Percentiles rank a stretch among this genome's conserved stretches.
These are phyloP conservation scores for Drosophila nasuta DNA, from an alignment of 1,140 invertebrate genomes.

Conservation along the genomic window DNA sequence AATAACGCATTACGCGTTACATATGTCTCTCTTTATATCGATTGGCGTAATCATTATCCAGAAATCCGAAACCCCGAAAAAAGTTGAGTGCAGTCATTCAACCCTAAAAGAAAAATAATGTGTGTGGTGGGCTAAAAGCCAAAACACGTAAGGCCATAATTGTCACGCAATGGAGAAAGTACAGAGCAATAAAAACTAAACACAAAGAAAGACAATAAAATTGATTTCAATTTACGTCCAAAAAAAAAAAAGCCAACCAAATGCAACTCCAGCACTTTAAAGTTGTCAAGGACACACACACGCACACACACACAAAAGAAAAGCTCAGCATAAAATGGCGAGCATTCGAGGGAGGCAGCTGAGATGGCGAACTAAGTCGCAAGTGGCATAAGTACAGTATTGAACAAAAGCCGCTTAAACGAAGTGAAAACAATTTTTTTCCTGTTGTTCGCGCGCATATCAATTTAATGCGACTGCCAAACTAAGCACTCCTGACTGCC, in stretches of 20 bases:
- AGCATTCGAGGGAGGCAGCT: not conserved
- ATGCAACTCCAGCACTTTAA: constrained; percentile 49
- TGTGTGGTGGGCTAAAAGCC: constrained; percentile 48
- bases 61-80: not conserved
- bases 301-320: not conserved
- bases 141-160: constrained; percentile 58
- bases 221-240: constrained; percentile 59
- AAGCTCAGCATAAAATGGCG: constrained; percentile 30
- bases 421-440: constrained; percentile 48
- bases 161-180: constrained; percentile 47
- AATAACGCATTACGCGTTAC: not conserved
- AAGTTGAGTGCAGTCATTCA: not conserved
- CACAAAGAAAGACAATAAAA: constrained; percentile 37
- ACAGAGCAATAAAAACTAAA: constrained; percentile 17
- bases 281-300: not conserved
- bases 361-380: constrained; percentile 16
- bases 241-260: constrained; percentile 14
- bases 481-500: too few relatives aligned
- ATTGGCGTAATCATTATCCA: constrained; percentile 5
- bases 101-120: not conserved
- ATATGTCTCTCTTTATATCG: constrained; percentile 1
- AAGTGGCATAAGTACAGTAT: constrained; percentile 28
- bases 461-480: constrained; percentile 50
- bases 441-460: constrained; percentile 46
- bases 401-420: constrained; percentile 49